phyloP scores from a whole-genome alignment of 2,113 vertebrate genomes.

The Megaleporinus macrocephalus region DNA sequence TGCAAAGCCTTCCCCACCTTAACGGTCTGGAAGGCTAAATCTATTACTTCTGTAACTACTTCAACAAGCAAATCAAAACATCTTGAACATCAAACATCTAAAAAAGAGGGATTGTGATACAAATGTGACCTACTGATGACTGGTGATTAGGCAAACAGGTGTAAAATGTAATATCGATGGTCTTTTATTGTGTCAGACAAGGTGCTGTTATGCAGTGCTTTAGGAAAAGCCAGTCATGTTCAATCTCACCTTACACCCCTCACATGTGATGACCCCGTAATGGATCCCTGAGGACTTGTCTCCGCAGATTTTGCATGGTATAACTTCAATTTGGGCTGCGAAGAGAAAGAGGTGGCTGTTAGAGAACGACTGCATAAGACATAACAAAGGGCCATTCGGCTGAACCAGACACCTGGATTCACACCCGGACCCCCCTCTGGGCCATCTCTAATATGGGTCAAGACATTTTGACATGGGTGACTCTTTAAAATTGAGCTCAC shows the following conservation, averaged over 20 bases:
- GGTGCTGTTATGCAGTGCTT: too few species aligned
- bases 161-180: too few species aligned
- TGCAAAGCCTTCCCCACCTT: too few species aligned
- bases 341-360: conserved; percentile 51
- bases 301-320: conserved; percentile 99
- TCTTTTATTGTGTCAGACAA: too few species aligned
- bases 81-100: too few species aligned
- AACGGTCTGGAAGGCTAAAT: too few species aligned
- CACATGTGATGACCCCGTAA: conserved; percentile 99
- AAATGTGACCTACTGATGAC: too few species aligned
- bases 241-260: conserved; percentile 96
- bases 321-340: conserved; percentile 99
- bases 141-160: too few species aligned
- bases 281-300: conserved; percentile 99
- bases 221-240: background rate
- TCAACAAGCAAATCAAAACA: too few species aligned
- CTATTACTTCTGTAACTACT: too few species aligned
- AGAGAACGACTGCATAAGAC: conserved; percentile 17
- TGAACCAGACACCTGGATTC: conserved; percentile 5
- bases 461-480: conserved; percentile 42
- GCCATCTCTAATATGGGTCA: conserved; percentile 29
- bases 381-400: conserved; percentile 1
- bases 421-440: background rate
- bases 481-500: conserved; percentile 19
- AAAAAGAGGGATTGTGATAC: too few species aligned